Base-by-base conservation (phyloP, 1,140 invertebrate genomes). In the Charaxes varanes region DNA sequence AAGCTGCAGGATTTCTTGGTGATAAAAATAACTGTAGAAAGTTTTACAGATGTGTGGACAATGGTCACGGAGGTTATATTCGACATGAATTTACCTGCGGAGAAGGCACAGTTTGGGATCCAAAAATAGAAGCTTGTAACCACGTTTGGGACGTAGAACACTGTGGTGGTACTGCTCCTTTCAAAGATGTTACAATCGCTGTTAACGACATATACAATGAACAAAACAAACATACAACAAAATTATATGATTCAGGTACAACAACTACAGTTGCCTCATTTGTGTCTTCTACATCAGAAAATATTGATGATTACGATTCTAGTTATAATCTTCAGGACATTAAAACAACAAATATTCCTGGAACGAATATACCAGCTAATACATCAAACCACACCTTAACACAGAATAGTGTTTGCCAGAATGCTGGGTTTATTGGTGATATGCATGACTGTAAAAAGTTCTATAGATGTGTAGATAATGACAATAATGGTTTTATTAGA, bases 11-110 rank as follows among this genome's bases (percentile, higher is more conserved):
- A 17, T 91, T 89, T 56, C 73, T 87, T 42, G 80, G 84, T 4
- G 84, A 90, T 56, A 51, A 76, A 14, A 78, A 84, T 8, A 84
- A 91, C 48, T 92, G 91, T 52, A 85, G 81, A 31, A 89, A 88
- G 52, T 92, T 92, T 53, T 90, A 90, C 58, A 84, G 90, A 32
- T 92, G 90, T 62, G 88, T 90, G 6, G 80, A 88, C 56, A 84
- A 88, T 49, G 86, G 86, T 11, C 68, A 86, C 37, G 86, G 86
- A 8, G 85, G 82, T 12, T 90, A 80, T 41, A 84, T 56, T 11
- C 87, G 85, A 56, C 88, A 90, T 51, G 84, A 90, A 37, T 92
- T 90, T 67, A 81, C 63, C 11, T 91, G 90, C 67, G 88, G 87
- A 2, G 84, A 87, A 19, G 89, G 89, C 24, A 91, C 90, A 2